Percentiles rank a stretch among this genome's conserved stretches.
phyloP scores from a whole-genome alignment of 1,140 invertebrate genomes.

The Chymomyza costata region DNA sequence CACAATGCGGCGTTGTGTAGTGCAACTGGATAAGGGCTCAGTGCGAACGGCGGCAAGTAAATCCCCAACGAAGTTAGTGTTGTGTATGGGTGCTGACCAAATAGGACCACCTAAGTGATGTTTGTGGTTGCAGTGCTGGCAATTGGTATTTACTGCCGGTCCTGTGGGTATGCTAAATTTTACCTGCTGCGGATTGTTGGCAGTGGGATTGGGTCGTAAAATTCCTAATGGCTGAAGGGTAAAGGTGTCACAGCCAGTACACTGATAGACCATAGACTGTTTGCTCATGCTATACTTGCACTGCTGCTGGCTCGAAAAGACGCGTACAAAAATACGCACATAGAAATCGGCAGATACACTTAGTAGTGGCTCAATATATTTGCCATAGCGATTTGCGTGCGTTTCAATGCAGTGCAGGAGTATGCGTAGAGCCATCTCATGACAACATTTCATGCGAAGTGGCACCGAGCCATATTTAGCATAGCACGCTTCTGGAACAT shows the following conservation, averaged over 20 bases:
- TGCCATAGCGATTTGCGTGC: conserved; percentile 93
- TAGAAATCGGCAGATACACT: conserved; percentile 98
- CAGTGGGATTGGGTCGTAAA: conserved; percentile 77
- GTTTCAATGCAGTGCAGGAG: conserved; percentile 92
- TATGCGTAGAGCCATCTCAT: conserved; percentile 97
- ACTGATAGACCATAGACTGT: conserved; percentile 90
- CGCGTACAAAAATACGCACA: conserved; percentile 93
- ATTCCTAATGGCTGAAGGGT: conserved; percentile 86
- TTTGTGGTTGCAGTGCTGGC: conserved; percentile 85
- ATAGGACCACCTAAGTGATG: conserved; percentile 94
- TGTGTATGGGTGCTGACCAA: conserved; percentile 91
- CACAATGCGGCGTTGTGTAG: conserved; percentile 85
- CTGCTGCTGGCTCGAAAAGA: conserved; percentile 85
- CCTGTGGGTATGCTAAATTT: conserved; percentile 82
- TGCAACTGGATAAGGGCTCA: conserved; percentile 75
- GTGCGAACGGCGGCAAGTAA: conserved; percentile 76
- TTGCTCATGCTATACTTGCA: conserved; percentile 92
- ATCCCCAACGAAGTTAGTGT: conserved; percentile 83
- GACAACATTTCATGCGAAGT: conserved; percentile 90
- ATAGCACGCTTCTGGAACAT: conserved; percentile 93
- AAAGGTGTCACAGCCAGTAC: conserved; percentile 89
- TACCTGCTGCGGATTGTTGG: conserved; percentile 77
- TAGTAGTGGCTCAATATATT: conserved; percentile 93
- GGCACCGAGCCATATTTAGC: conserved; percentile 96
- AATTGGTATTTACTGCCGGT: conserved; percentile 81